Evolutionary conservation across 1,140 invertebrate genomes (phyloP).

Genomic region (Eriosoma lanigerum): DNA sequence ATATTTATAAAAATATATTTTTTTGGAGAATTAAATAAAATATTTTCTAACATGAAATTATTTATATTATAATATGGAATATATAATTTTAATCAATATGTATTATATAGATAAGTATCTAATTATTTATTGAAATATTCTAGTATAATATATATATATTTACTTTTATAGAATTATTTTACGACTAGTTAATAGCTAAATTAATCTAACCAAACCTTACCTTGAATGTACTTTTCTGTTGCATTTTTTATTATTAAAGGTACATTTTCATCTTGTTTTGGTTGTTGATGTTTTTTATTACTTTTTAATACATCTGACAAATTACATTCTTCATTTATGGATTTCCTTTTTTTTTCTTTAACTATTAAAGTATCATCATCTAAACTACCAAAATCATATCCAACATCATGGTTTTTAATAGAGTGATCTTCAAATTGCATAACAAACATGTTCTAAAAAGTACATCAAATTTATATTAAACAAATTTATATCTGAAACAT

Average conservation of each 20-base stretch:
- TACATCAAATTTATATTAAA: background rate
- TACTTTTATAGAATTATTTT: too few relatives aligned
- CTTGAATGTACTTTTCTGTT: too few relatives aligned
- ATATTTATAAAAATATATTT: background rate
- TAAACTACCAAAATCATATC: background rate
- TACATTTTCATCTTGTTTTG: background rate
- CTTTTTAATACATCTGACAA: conserved; percentile 1
- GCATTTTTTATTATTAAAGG: too few relatives aligned
- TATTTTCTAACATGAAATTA: background rate
- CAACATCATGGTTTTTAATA: too few relatives aligned
- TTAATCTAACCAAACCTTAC: too few relatives aligned
- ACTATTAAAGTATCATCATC: background rate
- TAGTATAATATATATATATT: too few relatives aligned
- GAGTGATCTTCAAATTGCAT: background rate
- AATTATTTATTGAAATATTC: background rate
- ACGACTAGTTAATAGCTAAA: too few relatives aligned
- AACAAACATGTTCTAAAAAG: background rate
- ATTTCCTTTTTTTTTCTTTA: background rate
- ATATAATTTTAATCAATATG: background rate
- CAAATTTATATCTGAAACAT: too few relatives aligned
- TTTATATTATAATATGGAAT: background rate
- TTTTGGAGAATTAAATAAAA: background rate
- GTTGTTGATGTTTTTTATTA: background rate
- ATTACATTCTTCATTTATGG: background rate
- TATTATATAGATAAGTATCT: background rate